These are phyloP conservation scores for Microctenopoma steveboyesi DNA, from an alignment of 2,797 vertebrate species.

Conservation along the genomic window DNA sequence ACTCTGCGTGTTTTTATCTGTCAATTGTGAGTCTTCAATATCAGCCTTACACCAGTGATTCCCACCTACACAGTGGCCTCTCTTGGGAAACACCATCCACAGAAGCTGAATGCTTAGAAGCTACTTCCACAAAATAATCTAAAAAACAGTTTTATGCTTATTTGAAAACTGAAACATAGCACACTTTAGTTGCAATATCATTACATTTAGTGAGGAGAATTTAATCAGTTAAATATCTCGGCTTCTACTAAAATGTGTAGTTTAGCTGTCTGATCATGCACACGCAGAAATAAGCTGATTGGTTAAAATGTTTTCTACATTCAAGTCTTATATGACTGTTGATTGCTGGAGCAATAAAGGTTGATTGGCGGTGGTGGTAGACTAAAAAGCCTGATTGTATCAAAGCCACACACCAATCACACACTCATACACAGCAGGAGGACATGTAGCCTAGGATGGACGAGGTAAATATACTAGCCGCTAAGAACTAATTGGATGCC, in stretches of 20 bases:
- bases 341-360: slow-evolving; percentile 53
- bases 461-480: slow-evolving; percentile 2
- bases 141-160: not conserved
- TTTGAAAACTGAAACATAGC: not conserved
- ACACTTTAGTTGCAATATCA: too few relatives aligned
- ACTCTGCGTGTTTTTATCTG: not conserved
- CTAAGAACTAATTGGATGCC: slow-evolving; percentile 26
- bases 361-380: slow-evolving; percentile 37
- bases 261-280: not conserved
- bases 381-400: slow-evolving; percentile 52
- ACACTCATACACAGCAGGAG: not conserved
- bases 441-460: slow-evolving; percentile 8
- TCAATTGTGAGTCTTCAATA: not conserved
- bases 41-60: not conserved
- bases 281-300: slow-evolving; percentile 14
- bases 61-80: not conserved
- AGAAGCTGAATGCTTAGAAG: not conserved
- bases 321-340: slow-evolving; percentile 30
- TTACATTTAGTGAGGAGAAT: not conserved
- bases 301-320: slow-evolving; percentile 17
- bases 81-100: not conserved
- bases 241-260: not conserved
- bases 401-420: slow-evolving; percentile 4
- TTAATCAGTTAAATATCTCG: not conserved
- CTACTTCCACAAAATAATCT: not conserved